Evolutionary conservation across 1,140 invertebrate genomes (phyloP).

Genomic region (Caenorhabditis briggsae): DNA sequence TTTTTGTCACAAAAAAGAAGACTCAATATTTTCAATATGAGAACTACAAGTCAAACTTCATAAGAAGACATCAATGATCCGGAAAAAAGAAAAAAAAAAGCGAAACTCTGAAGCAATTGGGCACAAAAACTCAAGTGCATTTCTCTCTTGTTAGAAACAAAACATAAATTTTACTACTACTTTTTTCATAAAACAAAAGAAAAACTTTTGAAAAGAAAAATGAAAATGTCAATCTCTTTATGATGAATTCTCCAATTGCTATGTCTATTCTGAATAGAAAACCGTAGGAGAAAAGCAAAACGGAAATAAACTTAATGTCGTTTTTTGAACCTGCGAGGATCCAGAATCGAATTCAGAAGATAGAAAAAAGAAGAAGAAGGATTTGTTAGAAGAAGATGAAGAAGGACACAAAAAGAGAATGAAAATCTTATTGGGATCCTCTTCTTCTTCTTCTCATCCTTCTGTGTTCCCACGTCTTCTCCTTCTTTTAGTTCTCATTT

Average conservation of each 20-base stretch:
- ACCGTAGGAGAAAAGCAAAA: not conserved
- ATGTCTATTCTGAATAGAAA: not conserved
- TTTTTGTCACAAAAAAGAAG: too few relatives aligned
- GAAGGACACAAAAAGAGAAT: not conserved
- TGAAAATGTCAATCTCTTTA: too few relatives aligned
- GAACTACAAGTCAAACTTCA: too few relatives aligned
- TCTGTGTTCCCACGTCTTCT: constrained; percentile 49
- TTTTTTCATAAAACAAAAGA: not conserved
- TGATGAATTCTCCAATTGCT: too few relatives aligned
- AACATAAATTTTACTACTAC: too few relatives aligned
- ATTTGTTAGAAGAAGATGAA: not conserved
- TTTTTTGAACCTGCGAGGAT: not conserved
- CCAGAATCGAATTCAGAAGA: not conserved
- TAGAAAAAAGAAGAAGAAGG: not conserved
- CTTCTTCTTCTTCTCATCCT: not conserved
- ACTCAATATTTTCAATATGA: too few relatives aligned
- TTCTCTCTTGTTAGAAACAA: too few relatives aligned
- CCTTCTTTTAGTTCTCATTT: constrained; percentile 33
- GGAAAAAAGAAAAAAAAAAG: too few relatives aligned
- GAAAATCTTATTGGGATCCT: constrained; percentile 22
- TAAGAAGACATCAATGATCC: too few relatives aligned
- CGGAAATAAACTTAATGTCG: not conserved
- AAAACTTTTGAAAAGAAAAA: not conserved
- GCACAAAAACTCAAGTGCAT: too few relatives aligned
- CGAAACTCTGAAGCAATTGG: too few relatives aligned